phyloP scores from a whole-genome alignment of 92 coral and sea anemone genomes.

The Palythoa grandiflora region DNA sequence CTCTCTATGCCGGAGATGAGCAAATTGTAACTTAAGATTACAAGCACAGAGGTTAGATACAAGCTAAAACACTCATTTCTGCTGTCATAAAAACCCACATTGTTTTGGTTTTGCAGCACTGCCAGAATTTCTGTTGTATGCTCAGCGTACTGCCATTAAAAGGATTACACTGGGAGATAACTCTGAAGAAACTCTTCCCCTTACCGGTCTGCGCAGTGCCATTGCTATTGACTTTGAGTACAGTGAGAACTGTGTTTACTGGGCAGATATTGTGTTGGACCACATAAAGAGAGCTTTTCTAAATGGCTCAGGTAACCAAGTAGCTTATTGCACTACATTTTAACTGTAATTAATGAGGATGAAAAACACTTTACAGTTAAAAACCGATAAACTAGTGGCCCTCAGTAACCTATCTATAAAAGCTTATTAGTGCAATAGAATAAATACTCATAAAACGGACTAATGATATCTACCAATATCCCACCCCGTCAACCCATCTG shows the following conservation, averaged over 20 bases:
- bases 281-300: slow-evolving; percentile 82
- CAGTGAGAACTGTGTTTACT: slow-evolving; percentile 85
- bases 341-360: too few species aligned
- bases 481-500: too few species aligned
- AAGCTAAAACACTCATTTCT: too few species aligned
- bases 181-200: slow-evolving; percentile 73
- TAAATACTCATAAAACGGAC: too few species aligned
- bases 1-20: too few species aligned
- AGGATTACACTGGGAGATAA: slow-evolving; percentile 75
- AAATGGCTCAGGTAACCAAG: slow-evolving; percentile 83
- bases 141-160: slow-evolving; percentile 78
- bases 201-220: slow-evolving; percentile 83
- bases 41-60: neutral
- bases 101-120: slow-evolving; percentile 64
- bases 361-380: too few species aligned
- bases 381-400: too few species aligned
- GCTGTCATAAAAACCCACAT: too few species aligned
- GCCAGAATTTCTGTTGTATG: slow-evolving; percentile 89
- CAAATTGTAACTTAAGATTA: too few species aligned
- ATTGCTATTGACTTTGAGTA: slow-evolving; percentile 92
- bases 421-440: too few species aligned
- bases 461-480: too few species aligned
- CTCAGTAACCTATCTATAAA: too few species aligned
- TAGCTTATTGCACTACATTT: neutral
- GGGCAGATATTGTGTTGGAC: slow-evolving; percentile 95